These are phyloP conservation scores for Megalops atlanticus DNA, from an alignment of 2,113 vertebrate genomes.

Conservation along the genomic window DNA sequence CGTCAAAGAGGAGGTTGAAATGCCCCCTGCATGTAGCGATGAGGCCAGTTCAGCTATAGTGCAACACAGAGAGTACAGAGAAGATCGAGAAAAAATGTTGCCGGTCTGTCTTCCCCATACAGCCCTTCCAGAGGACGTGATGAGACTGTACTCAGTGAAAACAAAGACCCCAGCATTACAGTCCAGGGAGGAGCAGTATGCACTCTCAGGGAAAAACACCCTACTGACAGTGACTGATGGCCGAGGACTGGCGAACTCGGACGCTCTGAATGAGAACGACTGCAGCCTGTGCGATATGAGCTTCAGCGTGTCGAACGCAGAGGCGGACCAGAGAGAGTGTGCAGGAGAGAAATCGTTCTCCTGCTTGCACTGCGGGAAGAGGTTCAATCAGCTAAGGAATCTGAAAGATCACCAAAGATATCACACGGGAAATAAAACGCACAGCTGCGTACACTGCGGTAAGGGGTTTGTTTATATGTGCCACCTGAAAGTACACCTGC, in stretches of 20 bases:
- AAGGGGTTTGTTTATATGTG: slow-evolving; percentile 37
- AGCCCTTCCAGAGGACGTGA: no score
- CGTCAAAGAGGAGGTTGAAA: slow-evolving; percentile 51
- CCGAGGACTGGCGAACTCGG: background rate
- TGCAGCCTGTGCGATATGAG: background rate
- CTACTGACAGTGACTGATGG: background rate
- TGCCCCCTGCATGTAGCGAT: background rate
- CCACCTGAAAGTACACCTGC: slow-evolving; percentile 47
- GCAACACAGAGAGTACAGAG: background rate
- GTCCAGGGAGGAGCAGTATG: background rate
- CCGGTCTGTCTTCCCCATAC: background rate
- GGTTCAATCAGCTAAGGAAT: slow-evolving; percentile 16
- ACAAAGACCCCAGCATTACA: background rate
- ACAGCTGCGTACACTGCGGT: slow-evolving; percentile 23
- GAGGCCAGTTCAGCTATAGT: background rate
- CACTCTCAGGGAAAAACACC: background rate
- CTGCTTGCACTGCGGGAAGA: slow-evolving; percentile 22
- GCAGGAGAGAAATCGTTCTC: slow-evolving; percentile 11
- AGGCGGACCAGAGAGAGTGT: no score
- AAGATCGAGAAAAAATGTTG: background rate
- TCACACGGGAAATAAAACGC: slow-evolving; percentile 39
- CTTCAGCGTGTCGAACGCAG: background rate
- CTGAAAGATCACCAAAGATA: slow-evolving; percentile 38
- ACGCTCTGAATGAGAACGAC: background rate
- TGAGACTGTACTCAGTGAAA: background rate